These are phyloP conservation scores for Dynastes grantii DNA, from an alignment of 2,888 invertebrate species.

Conservation along the genomic window DNA sequence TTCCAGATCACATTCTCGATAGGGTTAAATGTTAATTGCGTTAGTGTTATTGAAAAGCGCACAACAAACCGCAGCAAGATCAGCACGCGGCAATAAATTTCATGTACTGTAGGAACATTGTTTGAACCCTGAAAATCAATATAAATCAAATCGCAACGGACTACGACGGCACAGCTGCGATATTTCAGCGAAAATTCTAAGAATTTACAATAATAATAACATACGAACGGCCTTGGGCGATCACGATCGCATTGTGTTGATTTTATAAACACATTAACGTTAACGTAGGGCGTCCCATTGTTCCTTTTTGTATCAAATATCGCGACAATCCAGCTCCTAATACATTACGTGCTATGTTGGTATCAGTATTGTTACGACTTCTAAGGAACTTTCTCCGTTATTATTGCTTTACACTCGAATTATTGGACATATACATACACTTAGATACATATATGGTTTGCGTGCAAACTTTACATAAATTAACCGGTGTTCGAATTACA, in stretches of 20 bases:
- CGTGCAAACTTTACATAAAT: slow-evolving; percentile 30
- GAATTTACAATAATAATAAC: slow-evolving; percentile 65
- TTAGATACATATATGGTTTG: slow-evolving; percentile 18
- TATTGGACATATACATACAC: not conserved
- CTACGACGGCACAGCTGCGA: slow-evolving; percentile 50
- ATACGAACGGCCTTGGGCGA: slow-evolving; percentile 61
- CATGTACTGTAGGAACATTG: slow-evolving; percentile 32
- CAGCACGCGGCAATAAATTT: slow-evolving; percentile 46
- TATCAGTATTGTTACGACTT: slow-evolving; percentile 25
- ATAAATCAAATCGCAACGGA: slow-evolving; percentile 43
- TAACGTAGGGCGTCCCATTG: slow-evolving; percentile 57
- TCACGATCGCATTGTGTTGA: slow-evolving; percentile 66
- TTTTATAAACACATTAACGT: slow-evolving; percentile 64
- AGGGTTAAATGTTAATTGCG: slow-evolving; percentile 50
- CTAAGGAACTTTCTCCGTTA: slow-evolving; percentile 49
- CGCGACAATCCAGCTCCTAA: slow-evolving; percentile 51
- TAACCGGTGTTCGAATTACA: not conserved
- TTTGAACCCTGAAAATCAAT: slow-evolving; percentile 44
- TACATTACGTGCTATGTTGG: slow-evolving; percentile 21
- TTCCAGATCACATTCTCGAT: slow-evolving; percentile 46
- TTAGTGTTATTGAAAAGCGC: slow-evolving; percentile 47
- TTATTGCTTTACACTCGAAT: slow-evolving; percentile 38
- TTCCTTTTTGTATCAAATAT: slow-evolving; percentile 48
- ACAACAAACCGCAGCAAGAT: slow-evolving; percentile 30
- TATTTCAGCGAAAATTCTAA: slow-evolving; percentile 62